A percentile compares a stretch with the other conserved stretches of the same genome.
These are phyloP conservation scores for Anguilla anguilla DNA, from an alignment of 2,797 vertebrate genomes.

Conservation along the genomic window DNA sequence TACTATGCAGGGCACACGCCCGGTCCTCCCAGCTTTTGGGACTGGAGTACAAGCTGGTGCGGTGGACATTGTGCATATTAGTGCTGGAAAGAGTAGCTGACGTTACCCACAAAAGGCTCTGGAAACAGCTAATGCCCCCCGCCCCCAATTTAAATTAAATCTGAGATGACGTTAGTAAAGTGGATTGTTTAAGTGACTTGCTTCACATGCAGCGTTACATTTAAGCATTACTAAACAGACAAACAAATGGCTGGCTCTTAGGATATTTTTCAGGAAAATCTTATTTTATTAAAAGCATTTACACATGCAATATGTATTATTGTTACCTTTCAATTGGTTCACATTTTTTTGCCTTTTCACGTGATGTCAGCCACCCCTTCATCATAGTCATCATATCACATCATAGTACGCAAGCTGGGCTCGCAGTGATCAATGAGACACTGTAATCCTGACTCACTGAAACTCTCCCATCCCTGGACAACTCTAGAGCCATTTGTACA, in stretches of 20 bases:
- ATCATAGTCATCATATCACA: background rate
- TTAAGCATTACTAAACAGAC: background rate
- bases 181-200: background rate
- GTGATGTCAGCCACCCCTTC: too few species aligned
- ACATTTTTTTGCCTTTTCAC: background rate
- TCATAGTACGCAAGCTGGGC: background rate
- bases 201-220: background rate
- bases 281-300: background rate
- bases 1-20: slow-evolving; percentile 19
- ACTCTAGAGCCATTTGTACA: background rate
- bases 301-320: background rate
- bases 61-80: background rate
- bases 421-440: background rate
- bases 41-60: background rate
- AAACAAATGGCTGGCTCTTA: background rate
- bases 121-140: background rate
- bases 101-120: background rate
- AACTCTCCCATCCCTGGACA: background rate
- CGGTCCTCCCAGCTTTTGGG: background rate
- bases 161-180: background rate
- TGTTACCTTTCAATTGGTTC: background rate
- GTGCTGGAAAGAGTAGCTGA: background rate
- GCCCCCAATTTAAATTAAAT: background rate
- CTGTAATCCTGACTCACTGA: background rate
- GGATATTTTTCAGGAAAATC: background rate